Conservation (phyloP, 1,140 invertebrate genomes). For the Euwallacea fornicatus region DNA sequence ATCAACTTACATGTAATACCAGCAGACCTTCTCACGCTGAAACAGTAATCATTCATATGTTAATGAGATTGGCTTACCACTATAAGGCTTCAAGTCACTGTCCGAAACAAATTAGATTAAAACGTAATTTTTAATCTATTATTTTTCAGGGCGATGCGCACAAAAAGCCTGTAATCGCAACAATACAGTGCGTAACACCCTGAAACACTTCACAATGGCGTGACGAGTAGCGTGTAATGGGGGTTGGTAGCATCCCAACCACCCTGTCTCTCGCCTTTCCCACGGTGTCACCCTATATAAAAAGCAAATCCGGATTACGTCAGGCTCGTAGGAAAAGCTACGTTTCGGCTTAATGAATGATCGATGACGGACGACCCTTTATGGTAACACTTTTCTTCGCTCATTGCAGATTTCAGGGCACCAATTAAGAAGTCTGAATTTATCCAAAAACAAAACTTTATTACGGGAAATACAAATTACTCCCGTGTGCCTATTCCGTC, state of each 20-base stretch:
- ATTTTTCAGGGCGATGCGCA: constrained; percentile 25
- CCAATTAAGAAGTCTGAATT: not conserved
- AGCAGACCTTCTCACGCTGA: too few relatives aligned
- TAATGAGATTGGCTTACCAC: constrained; percentile 11
- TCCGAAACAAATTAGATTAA: constrained; percentile 28
- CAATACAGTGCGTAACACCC: constrained; percentile 22
- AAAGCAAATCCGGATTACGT: constrained; percentile 25
- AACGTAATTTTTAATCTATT: constrained; percentile 27
- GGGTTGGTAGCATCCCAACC: constrained; percentile 22
- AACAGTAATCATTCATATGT: constrained; percentile 24
- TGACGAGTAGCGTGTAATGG: constrained; percentile 28
- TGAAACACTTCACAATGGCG: constrained; percentile 28
- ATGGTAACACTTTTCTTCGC: too few relatives aligned
- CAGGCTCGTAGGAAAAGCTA: constrained; percentile 20
- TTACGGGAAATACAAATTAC: constrained; percentile 3
- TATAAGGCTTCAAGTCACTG: constrained; percentile 23
- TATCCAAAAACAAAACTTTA: not conserved
- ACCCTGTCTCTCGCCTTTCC: constrained; percentile 24
- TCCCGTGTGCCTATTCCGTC: constrained; percentile 14
- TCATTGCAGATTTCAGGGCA: too few relatives aligned
- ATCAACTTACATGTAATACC: too few relatives aligned
- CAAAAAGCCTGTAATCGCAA: constrained; percentile 27
- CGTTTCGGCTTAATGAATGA: constrained; percentile 2
- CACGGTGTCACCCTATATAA: constrained; percentile 22
- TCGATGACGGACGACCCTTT: not conserved